These are phyloP conservation scores for Leucoraja ocellata DNA, from an alignment of 2,797 vertebrate genomes.

Conservation along the genomic window DNA sequence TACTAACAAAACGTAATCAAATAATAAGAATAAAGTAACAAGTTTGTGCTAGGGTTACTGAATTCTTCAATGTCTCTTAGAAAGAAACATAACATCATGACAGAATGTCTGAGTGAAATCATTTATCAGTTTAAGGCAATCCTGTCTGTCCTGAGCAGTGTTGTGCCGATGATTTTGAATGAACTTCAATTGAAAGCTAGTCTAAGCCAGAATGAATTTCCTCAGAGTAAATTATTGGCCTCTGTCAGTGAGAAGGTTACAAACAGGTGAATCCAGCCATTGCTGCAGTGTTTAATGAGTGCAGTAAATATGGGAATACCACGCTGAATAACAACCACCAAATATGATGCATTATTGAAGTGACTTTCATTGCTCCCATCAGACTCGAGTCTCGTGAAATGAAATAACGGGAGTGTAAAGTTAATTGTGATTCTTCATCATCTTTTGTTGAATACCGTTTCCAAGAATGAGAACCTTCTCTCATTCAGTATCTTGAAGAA, in stretches of 20 bases:
- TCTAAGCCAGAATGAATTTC: neutral
- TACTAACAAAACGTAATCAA: neutral
- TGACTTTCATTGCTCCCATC: neutral
- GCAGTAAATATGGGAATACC: neutral
- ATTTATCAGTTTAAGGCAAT: neutral
- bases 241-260: neutral
- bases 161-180: neutral
- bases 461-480: neutral
- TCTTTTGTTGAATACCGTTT: neutral
- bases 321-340: neutral
- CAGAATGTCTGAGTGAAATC: neutral
- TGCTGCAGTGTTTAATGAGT: neutral
- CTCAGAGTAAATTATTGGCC: conserved; percentile 6
- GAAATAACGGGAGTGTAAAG: neutral
- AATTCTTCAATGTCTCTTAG: neutral
- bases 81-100: neutral
- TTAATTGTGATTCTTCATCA: neutral
- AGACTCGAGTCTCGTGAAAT: neutral
- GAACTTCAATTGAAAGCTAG: too few relatives aligned
- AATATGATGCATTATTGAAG: neutral
- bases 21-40: neutral
- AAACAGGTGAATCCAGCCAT: neutral
- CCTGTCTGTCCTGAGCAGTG: neutral
- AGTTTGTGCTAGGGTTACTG: neutral
- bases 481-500: neutral